Conservation (phyloP, 2,797 vertebrate species). For the Neosilurus mollespiculum region DNA sequence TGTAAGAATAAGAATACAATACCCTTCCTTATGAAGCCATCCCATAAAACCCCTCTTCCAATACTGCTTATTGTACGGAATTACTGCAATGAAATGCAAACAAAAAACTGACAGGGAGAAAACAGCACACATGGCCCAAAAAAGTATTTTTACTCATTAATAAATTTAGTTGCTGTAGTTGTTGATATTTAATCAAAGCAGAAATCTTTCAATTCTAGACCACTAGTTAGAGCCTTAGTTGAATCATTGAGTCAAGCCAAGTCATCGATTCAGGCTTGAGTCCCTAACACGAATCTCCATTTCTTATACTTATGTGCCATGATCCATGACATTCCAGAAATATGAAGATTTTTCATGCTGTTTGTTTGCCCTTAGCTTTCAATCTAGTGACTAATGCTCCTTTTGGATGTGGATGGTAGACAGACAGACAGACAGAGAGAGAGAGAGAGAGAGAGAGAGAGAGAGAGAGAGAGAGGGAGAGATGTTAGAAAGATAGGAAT, state of each 20-base stretch:
- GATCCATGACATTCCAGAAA: background rate
- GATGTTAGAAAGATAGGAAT: background rate
- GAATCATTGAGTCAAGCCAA: background rate
- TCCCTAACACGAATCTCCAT: background rate
- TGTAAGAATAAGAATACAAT: background rate
- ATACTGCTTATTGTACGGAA: background rate
- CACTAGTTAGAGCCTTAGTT: background rate
- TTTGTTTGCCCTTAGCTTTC: constrained; percentile 14
- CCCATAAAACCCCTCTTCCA: background rate
- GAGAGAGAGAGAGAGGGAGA: background rate
- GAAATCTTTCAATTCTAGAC: background rate
- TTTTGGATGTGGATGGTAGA: background rate
- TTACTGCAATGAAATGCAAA: background rate
- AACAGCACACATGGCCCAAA: background rate
- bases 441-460: background rate
- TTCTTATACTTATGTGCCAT: background rate
- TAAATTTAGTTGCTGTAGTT: background rate
- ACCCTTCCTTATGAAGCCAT: background rate
- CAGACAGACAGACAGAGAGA: background rate
- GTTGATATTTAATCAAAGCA: background rate
- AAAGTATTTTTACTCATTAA: background rate
- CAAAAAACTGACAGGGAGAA: background rate
- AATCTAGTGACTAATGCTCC: background rate
- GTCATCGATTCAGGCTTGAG: background rate
- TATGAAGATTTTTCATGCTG: background rate